Percentiles rank a stretch among this genome's conserved stretches.
phyloP scores from a whole-genome alignment of 2,797 vertebrate genomes.

The Gambusia yucatana region DNA sequence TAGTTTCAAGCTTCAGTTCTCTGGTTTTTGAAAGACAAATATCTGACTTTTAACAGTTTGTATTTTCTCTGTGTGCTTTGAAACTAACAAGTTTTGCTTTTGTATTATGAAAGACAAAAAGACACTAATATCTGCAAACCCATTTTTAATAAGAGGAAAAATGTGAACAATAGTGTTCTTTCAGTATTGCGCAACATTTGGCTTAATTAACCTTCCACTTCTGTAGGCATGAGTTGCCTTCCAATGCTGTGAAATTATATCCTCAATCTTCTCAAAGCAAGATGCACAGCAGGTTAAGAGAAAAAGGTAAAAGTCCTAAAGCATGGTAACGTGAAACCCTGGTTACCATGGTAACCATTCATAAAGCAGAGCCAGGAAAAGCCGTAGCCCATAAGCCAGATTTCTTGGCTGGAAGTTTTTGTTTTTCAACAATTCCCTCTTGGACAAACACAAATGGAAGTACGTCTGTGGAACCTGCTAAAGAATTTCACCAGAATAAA shows the following conservation, averaged over 20 bases:
- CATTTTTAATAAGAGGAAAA: background rate
- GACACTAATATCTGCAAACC: background rate
- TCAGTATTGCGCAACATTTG: background rate
- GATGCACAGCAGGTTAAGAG: background rate
- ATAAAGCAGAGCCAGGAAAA: constrained; percentile 48
- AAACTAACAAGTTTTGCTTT: background rate
- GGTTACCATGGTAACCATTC: constrained; percentile 63
- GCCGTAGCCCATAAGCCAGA: constrained; percentile 36
- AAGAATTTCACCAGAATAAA: constrained; percentile 3
- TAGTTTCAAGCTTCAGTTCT: background rate
- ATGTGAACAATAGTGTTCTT: background rate
- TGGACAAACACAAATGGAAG: constrained; percentile 46
- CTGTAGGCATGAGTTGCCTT: background rate
- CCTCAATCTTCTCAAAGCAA: background rate
- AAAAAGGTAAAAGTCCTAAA: constrained; percentile 38
- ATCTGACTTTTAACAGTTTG: background rate
- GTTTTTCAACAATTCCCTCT: constrained; percentile 55
- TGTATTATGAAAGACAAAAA: background rate
- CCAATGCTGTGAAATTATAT: constrained; percentile 8
- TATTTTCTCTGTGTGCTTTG: background rate
- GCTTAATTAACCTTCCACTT: background rate
- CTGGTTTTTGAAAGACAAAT: background rate
- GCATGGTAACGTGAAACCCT: constrained; percentile 51
- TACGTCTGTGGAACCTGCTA: constrained; percentile 3
- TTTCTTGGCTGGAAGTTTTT: constrained; percentile 51